Evolutionary conservation across 1,140 invertebrate genomes (phyloP).

Genomic region (Teleopsis dalmanni): DNA sequence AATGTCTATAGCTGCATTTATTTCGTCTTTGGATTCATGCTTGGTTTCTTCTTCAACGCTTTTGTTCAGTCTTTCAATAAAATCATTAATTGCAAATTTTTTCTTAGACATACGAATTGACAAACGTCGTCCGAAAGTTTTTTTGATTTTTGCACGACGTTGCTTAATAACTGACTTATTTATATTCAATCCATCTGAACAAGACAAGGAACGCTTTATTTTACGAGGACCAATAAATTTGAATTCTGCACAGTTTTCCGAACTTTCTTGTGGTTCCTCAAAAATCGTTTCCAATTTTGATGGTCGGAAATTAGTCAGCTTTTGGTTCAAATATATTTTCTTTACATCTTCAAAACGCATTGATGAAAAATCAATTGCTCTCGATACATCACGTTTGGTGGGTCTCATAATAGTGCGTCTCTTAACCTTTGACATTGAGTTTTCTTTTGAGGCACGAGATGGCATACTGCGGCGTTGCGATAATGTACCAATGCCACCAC

Average conservation of each 20-base stretch:
- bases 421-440: slow-evolving; percentile 19
- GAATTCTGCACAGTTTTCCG: slow-evolving; percentile 23
- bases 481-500: neutral
- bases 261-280: slow-evolving; percentile 28
- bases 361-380: slow-evolving; percentile 4
- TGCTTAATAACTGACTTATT: slow-evolving; percentile 33
- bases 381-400: slow-evolving; percentile 5
- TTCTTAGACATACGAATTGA: slow-evolving; percentile 15
- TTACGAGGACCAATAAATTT: slow-evolving; percentile 28
- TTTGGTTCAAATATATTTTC: slow-evolving; percentile 33
- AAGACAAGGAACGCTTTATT: slow-evolving; percentile 26
- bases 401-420: slow-evolving; percentile 33
- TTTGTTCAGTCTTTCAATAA: slow-evolving; percentile 33
- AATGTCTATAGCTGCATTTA: neutral
- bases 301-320: slow-evolving; percentile 32
- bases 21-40: too few relatives aligned
- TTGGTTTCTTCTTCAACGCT: slow-evolving; percentile 24
- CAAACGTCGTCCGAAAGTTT: slow-evolving; percentile 28
- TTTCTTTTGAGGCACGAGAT: slow-evolving; percentile 27
- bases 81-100: slow-evolving; percentile 35
- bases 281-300: slow-evolving; percentile 37
- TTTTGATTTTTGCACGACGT: slow-evolving; percentile 36
- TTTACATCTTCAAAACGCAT: slow-evolving; percentile 18
- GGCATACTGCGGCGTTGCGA: slow-evolving; percentile 30
- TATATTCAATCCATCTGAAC: slow-evolving; percentile 33